Percentiles rank a stretch among this genome's conserved stretches.
These are phyloP conservation scores for Chamaetylas fuelleborni DNA, from an alignment of 2,113 vertebrate species.

Conservation along the genomic window DNA sequence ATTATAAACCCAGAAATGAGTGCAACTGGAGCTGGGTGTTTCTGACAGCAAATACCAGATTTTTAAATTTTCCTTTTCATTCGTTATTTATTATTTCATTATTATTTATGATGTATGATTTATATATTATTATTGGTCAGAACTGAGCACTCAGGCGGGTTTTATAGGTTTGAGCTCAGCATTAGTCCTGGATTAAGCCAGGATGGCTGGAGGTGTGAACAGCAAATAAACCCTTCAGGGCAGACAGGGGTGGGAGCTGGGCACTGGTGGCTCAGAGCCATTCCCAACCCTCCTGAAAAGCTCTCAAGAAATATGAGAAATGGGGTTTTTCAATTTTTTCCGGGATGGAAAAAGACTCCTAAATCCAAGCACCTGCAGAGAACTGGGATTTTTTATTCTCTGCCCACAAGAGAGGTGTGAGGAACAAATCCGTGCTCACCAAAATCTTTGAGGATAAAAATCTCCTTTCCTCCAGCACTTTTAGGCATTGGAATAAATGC, in stretches of 20 bases:
- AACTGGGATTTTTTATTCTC: background rate
- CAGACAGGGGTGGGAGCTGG: background rate
- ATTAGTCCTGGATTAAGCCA: background rate
- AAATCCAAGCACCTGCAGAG: background rate
- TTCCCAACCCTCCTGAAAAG: background rate
- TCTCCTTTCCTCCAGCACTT: background rate
- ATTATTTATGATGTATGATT: too few species aligned
- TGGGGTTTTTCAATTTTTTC: fast-evolving
- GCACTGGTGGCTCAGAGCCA: fast-evolving
- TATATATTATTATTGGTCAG: background rate
- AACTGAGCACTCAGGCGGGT: background rate
- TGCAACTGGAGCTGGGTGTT: background rate
- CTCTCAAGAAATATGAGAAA: background rate
- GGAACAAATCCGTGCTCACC: fast-evolving
- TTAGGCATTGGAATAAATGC: too few species aligned
- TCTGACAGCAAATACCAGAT: background rate
- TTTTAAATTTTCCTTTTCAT: background rate
- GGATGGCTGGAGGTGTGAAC: background rate
- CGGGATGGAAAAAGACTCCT: background rate
- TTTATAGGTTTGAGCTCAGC: fast-evolving
- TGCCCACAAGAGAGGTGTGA: fast-evolving
- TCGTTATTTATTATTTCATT: background rate
- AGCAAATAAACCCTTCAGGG: background rate
- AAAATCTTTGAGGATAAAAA: background rate
- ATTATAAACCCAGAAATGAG: background rate